These are phyloP conservation scores for Amblyjoppa fuscipennis DNA, from an alignment of 2,888 invertebrate species.

Conservation along the genomic window DNA sequence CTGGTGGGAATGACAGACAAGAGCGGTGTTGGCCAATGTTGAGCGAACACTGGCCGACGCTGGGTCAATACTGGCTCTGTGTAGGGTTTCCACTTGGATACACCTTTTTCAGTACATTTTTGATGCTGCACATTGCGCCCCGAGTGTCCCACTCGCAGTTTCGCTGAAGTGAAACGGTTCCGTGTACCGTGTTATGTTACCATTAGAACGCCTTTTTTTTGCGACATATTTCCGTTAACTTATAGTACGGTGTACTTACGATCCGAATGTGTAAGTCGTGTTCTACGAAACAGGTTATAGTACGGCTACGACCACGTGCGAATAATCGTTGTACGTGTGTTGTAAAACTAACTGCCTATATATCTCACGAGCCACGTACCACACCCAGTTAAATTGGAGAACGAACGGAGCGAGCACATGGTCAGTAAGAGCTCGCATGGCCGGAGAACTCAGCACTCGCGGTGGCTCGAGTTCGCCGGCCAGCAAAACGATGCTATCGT, in stretches of 20 bases:
- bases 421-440: conserved; percentile 28
- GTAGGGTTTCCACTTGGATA: background rate
- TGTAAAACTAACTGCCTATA: conserved; percentile 45
- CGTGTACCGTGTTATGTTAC: conserved; percentile 2
- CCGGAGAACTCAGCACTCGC: conserved; percentile 24
- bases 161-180: background rate
- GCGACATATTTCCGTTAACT: background rate
- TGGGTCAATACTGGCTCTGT: too few species aligned
- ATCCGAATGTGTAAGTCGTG: background rate
- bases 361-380: conserved; percentile 45
- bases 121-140: background rate
- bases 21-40: too few species aligned
- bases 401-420: conserved; percentile 40
- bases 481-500: conserved; percentile 68
- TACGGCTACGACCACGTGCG: conserved; percentile 47
- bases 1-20: too few species aligned
- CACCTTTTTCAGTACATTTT: background rate
- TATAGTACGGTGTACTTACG: background rate
- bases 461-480: conserved; percentile 39
- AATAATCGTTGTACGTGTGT: conserved; percentile 44
- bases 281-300: conserved; percentile 51
- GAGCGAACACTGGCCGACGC: too few species aligned
- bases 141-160: background rate
- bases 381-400: conserved; percentile 61
- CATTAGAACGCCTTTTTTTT: background rate